Conservation (phyloP, 2,888 invertebrate species). For the Xestia rhomboidea region DNA sequence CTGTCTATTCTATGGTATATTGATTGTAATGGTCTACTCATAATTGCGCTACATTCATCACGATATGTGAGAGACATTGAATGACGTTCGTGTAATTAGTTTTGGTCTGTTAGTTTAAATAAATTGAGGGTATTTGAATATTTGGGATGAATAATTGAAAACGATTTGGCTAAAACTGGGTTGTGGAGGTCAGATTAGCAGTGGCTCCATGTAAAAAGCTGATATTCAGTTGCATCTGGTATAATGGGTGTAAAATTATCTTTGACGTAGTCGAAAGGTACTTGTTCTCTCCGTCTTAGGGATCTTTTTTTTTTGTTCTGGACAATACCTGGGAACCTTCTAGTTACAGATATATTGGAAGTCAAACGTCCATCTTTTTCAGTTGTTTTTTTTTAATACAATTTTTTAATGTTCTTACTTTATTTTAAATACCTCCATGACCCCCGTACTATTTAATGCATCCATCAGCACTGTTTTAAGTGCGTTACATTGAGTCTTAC, state of each 20-base stretch:
- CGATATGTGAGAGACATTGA: conserved; percentile 25
- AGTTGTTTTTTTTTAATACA: too few species aligned
- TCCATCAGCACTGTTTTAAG: background rate
- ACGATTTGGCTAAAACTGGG: background rate
- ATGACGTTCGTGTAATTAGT: conserved; percentile 25
- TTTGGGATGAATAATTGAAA: background rate
- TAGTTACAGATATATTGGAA: too few species aligned
- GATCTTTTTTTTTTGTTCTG: too few species aligned
- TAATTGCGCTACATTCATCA: conserved; percentile 27
- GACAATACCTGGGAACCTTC: too few species aligned
- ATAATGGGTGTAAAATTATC: background rate
- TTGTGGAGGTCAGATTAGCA: background rate
- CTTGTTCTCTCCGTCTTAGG: too few species aligned
- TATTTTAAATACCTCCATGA: too few species aligned
- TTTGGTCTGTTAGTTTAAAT: conserved; percentile 13
- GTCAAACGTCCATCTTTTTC: too few species aligned
- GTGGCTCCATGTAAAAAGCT: background rate
- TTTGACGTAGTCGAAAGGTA: too few species aligned
- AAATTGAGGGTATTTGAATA: background rate
- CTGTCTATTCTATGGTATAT: conserved; percentile 21
- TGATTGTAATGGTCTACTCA: conserved; percentile 40
- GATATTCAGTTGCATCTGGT: background rate
- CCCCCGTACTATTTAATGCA: background rate
- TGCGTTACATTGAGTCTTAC: background rate
- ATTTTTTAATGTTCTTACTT: too few species aligned